Conservation (phyloP, 2,113 vertebrate species). For the Mellivora capensis region DNA sequence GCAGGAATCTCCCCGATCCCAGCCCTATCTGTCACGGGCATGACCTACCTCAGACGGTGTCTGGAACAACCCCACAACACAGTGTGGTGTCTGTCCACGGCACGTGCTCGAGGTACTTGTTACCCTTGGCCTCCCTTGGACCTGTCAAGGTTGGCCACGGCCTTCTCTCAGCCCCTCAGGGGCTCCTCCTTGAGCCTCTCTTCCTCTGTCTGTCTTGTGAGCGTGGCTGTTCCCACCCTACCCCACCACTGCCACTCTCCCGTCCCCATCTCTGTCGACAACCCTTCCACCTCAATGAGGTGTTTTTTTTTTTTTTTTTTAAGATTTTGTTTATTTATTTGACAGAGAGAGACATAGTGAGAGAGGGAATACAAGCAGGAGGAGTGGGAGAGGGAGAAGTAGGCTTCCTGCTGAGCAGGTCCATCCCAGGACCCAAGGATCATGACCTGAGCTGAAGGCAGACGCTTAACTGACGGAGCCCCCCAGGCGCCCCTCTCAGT, state of each 20-base stretch:
- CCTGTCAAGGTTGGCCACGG: accelerated
- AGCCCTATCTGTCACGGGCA: not conserved
- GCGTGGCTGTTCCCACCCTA: not conserved
- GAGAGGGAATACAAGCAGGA: not conserved
- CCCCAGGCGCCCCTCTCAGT: not conserved
- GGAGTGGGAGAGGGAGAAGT: not conserved
- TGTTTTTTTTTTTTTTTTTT: too few species aligned
- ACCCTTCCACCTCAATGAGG: not conserved
- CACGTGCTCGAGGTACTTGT: too few species aligned
- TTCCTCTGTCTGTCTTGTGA: not conserved
- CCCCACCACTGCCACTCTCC: not conserved
- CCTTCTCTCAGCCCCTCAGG: not conserved
- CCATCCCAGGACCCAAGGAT: not conserved
- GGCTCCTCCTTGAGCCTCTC: not conserved
- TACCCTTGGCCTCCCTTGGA: not conserved
- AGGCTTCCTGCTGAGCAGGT: not conserved
- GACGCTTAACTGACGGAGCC: not conserved
- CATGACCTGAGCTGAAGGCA: not conserved
- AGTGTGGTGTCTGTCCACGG: not conserved
- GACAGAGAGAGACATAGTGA: not conserved
- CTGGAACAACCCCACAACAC: not conserved
- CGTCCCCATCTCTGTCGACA: too few species aligned
- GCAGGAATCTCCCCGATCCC: not conserved
- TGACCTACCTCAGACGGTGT: not conserved
- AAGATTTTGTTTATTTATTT: too few species aligned